Base-by-base conservation (phyloP, 1,140 invertebrate genomes). In the Ephestia elutella region DNA sequence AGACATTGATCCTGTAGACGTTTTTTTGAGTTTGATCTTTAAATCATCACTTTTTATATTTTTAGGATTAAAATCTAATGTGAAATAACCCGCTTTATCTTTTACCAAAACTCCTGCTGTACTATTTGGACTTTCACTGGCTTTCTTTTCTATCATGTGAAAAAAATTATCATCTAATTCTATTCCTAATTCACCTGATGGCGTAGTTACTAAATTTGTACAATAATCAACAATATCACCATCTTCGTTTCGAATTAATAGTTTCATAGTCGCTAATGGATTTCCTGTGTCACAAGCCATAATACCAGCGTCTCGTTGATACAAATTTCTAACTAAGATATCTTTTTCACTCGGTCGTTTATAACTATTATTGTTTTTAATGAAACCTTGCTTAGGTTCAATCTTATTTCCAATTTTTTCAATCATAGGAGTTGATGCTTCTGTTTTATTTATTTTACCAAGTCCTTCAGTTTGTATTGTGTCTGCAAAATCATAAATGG, bases 111-210 rank as follows among this genome's bases (percentile, higher is more conserved):
- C 56, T 57, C 38, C 38, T 18, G 68, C 57, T 59, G 51, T 63
- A 13, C 69, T 44, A 32, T 63, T 61, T 28, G 55, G 49, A 54
- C 71, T 59, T 25, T 66, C 49, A 56, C 61, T 21, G 9, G 54
- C 62, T 54, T 64, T 69, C 21, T 60, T 54, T 38, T 78, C 64
- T 38, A 80, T 66, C 5, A 67, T 35, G 8, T 69, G 54, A 20
- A 77, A 62, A 11, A 68, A 20, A 38, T 66, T 62, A 60, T 77
- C 57, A 60, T 80, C 60, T 54, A 78, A 49, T 25, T 65, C 69
- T 8, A 75, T 62, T 19, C 62, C 68, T 48, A 77, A 62, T 20
- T 62, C 61, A 0, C 71, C 72, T 7, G 74, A 75, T 20, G 54
- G 10, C 32, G 69, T 63, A 49, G 49, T 49, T 19, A 25, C 59